Conservation (phyloP, 2,113 vertebrate species). For the Psettodes erumei region DNA sequence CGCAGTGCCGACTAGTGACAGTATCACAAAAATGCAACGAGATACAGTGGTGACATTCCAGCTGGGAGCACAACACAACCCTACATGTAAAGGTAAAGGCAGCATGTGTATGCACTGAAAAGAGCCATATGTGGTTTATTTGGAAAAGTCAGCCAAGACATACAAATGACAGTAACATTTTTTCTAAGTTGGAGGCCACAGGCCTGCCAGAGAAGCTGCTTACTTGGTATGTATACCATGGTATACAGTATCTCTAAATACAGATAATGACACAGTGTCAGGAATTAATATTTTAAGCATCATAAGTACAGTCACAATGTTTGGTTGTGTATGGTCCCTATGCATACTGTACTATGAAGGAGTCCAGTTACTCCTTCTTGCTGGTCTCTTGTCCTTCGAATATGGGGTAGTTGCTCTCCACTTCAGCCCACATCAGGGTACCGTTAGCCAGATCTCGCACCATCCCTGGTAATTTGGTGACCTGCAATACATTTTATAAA, state of each 20-base stretch:
- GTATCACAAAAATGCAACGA: conserved; percentile 14
- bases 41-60: background rate
- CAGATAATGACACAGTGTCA: background rate
- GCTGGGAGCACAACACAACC: background rate
- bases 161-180: background rate
- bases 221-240: background rate
- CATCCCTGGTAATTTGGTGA: conserved; percentile 84
- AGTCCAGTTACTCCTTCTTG: conserved; percentile 85
- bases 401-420: conserved; percentile 90
- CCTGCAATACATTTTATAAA: conserved; percentile 35
- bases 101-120: background rate
- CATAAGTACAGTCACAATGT: background rate
- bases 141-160: background rate
- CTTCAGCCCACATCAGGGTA: conserved; percentile 86
- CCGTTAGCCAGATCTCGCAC: conserved; percentile 88
- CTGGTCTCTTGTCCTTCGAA: conserved; percentile 95
- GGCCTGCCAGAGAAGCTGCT: background rate
- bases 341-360: too few relatives aligned
- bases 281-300: background rate
- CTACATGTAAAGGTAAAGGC: background rate
- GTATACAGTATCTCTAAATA: background rate
- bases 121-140: conserved; percentile 3
- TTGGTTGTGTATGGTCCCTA: background rate
- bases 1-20: conserved; percentile 32
- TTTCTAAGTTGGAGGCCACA: background rate